Conservation (phyloP, 2,113 vertebrate species). For the Paramisgurnus dabryanus region DNA sequence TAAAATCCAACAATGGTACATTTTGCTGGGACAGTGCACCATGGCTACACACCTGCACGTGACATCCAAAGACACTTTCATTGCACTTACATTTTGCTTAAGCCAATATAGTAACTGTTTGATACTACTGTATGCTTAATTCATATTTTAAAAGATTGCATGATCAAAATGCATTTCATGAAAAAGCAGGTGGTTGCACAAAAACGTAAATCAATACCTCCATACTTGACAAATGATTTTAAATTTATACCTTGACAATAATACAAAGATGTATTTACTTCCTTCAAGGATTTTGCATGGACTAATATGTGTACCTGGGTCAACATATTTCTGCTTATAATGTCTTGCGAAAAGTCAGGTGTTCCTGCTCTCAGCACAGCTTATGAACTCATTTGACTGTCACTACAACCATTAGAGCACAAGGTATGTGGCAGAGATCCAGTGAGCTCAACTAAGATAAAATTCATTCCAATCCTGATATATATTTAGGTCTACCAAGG, state of each 20-base stretch:
- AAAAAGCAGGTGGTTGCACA: too few species aligned
- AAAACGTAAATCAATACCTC: too few species aligned
- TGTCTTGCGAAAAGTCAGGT: slow-evolving; percentile 28
- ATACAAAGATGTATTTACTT: too few species aligned
- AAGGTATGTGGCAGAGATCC: slow-evolving; percentile 12
- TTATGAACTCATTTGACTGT: slow-evolving; percentile 22
- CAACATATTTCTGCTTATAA: neutral
- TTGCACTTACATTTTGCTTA: neutral
- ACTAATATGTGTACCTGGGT: neutral
- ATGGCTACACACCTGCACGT: neutral
- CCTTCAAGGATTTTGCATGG: too few species aligned
- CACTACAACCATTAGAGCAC: slow-evolving; percentile 24
- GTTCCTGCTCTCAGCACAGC: slow-evolving; percentile 9
- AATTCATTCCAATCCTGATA: slow-evolving; percentile 27
- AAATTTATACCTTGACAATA: too few species aligned
- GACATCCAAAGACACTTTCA: neutral
- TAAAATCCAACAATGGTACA: neutral
- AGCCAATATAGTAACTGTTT: too few species aligned
- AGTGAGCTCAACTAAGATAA: slow-evolving; percentile 29
- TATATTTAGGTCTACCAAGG: slow-evolving; percentile 53
- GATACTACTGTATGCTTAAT: too few species aligned
- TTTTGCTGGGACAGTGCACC: neutral
- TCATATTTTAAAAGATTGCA: too few species aligned
- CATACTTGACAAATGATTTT: too few species aligned
- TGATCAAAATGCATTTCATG: too few species aligned